Conservation (phyloP, 2,797 vertebrate species). For the Cheirogaleus major region DNA sequence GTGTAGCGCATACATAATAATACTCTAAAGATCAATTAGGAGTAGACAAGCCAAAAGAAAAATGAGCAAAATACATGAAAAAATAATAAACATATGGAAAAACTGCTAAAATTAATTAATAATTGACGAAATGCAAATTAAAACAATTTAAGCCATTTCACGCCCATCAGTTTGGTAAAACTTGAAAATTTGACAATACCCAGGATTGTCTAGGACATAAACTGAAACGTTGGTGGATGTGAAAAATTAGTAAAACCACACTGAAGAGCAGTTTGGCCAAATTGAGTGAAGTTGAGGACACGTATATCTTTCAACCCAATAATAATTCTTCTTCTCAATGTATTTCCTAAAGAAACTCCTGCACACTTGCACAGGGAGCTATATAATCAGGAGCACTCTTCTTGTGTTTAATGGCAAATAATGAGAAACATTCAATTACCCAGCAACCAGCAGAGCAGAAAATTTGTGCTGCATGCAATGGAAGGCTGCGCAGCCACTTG, state of each 20-base stretch:
- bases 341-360: background rate
- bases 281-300: background rate
- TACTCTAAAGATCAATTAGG: background rate
- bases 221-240: background rate
- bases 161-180: background rate
- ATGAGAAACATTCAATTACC: background rate
- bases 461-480: background rate
- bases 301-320: background rate
- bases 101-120: background rate
- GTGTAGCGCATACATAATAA: background rate
- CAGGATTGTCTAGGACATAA: background rate
- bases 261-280: background rate
- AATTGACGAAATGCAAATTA: background rate
- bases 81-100: background rate
- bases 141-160: background rate
- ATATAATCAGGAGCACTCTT: background rate
- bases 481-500: background rate
- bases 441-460: background rate
- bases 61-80: background rate
- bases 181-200: background rate
- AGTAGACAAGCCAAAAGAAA: background rate
- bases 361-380: background rate
- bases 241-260: background rate
- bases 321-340: background rate
- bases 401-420: background rate